Percentiles rank a stretch among this genome's conserved stretches.
These are phyloP conservation scores for Dasypogon diadema DNA, from an alignment of 2,888 invertebrate species.

Conservation along the genomic window DNA sequence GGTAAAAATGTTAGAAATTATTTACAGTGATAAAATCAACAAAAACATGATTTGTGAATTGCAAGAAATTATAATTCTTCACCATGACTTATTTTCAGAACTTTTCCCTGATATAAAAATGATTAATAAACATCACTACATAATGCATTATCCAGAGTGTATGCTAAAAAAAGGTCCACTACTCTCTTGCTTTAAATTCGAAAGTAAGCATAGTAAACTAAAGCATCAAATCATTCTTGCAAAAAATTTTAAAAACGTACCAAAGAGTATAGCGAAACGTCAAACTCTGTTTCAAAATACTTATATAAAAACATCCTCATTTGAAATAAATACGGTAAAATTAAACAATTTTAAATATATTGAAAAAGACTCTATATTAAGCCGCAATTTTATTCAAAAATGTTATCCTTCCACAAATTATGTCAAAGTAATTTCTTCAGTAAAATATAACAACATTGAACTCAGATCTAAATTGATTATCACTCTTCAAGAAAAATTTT, in stretches of 20 bases:
- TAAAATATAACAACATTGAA: conserved; percentile 8
- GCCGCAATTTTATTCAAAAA: not conserved
- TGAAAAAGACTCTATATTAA: conserved; percentile 3
- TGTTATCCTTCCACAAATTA: not conserved
- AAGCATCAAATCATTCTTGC: conserved; percentile 21
- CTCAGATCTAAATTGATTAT: conserved; percentile 6
- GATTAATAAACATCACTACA: conserved; percentile 46
- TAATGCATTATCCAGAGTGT: conserved; percentile 18
- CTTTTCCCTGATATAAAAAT: conserved; percentile 31
- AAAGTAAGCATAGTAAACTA: conserved; percentile 43
- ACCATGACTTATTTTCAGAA: conserved; percentile 27
- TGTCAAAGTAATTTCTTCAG: not conserved
- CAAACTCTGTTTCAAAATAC: conserved; percentile 36
- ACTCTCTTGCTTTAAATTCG: conserved; percentile 14
- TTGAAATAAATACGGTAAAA: not conserved
- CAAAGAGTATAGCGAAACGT: conserved; percentile 35
- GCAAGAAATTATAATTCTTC: not conserved
- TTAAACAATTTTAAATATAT: not conserved
- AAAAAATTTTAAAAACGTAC: conserved; percentile 45
- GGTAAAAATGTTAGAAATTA: conserved; percentile 33
- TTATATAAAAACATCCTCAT: not conserved
- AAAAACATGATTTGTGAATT: conserved; percentile 13
- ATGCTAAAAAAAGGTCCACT: conserved; percentile 26
- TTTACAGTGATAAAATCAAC: not conserved
- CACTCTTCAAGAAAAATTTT: conserved; percentile 1